Evolutionary conservation across 2,888 invertebrate species (phyloP).

Genomic region (Hemithea aestivaria): DNA sequence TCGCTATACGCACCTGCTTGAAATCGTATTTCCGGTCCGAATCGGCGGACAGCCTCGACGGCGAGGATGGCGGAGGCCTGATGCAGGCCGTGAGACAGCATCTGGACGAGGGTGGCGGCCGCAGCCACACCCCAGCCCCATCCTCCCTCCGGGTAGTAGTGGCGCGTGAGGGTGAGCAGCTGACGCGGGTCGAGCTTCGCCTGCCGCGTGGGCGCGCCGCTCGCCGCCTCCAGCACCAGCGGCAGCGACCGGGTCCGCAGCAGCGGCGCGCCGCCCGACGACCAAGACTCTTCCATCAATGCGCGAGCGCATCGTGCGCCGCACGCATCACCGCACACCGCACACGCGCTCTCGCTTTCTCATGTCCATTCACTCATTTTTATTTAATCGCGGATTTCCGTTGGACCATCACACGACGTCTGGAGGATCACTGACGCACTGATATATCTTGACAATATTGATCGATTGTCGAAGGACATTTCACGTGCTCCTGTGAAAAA

Average conservation of each 20-base stretch:
- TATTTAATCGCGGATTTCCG: conserved; percentile 5
- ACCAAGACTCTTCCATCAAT: conserved; percentile 79
- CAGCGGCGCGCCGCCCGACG: conserved; percentile 79
- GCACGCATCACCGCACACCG: conserved; percentile 59
- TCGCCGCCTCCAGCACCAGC: conserved; percentile 78
- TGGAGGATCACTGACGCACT: conserved; percentile 14
- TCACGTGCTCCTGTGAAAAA: conserved; percentile 14
- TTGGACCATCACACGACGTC: conserved; percentile 14
- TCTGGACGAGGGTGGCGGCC: conserved; percentile 85
- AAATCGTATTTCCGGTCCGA: conserved; percentile 79
- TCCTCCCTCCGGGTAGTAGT: conserved; percentile 93
- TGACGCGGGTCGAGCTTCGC: conserved; percentile 76
- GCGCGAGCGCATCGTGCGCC: conserved; percentile 69
- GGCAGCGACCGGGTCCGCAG: conserved; percentile 84
- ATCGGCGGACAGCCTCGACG: conserved; percentile 78
- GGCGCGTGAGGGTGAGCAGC: conserved; percentile 84
- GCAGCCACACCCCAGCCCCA: conserved; percentile 92
- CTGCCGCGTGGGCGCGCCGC: conserved; percentile 68
- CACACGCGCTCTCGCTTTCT: conserved; percentile 45
- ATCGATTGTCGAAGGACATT: conserved; percentile 7
- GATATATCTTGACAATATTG: conserved; percentile 9
- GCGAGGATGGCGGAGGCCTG: conserved; percentile 81
- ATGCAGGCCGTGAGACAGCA: conserved; percentile 87
- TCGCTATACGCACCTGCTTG: conserved; percentile 79
- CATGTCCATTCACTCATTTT: conserved; percentile 58